Evolutionary conservation across 2,113 vertebrate genomes (phyloP), one percentile per base, ranked within the genome.

Genomic region (Hemicordylus capensis): DNA sequence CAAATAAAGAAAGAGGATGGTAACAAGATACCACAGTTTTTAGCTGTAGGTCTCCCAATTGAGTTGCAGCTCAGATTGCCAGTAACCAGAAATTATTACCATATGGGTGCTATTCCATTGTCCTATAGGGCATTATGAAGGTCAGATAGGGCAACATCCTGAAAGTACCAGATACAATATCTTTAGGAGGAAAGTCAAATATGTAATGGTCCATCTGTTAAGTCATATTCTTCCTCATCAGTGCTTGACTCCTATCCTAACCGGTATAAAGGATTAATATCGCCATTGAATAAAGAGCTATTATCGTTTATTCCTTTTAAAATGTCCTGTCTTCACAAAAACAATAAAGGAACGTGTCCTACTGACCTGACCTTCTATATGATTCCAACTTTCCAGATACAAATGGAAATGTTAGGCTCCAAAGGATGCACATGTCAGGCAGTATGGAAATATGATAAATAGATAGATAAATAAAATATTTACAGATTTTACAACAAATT

Each of bases 81-180:
- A 84, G 80, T 88, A 86, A 80, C 83, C 72, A 85, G 64, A 94
- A 94, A 94, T 92, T 63, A 87, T 90, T 94, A 92, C 90, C 90
- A 87, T 86, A 69, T 91, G 85, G 46, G 48, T 64, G 37, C 69
- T 90, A 86, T 31, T 85, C 72, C 64, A 54, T 81, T 87, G 87
- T 81, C 80, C 75, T 59, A 86, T 70, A 90, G 51, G 44, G 56
- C 91, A 81, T 80, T 67, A 80, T 90, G 90, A 92, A 88, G 91
- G 90, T 90, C 87, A 90, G 88, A 91, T 58, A 87, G 88, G 80
- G 80, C 83, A 80, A 34, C 37, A 59, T 70, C 26, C 64, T 85
- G 51, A 46, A 19, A 78, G 39, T 39, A 12, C 51, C 61, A 44
- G 42, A 58, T 82, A 70, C 48, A 28, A 58, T 26, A 12, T 28